Conservation (phyloP, 92 coral and sea anemone species). For the Heteractis magnifica region DNA sequence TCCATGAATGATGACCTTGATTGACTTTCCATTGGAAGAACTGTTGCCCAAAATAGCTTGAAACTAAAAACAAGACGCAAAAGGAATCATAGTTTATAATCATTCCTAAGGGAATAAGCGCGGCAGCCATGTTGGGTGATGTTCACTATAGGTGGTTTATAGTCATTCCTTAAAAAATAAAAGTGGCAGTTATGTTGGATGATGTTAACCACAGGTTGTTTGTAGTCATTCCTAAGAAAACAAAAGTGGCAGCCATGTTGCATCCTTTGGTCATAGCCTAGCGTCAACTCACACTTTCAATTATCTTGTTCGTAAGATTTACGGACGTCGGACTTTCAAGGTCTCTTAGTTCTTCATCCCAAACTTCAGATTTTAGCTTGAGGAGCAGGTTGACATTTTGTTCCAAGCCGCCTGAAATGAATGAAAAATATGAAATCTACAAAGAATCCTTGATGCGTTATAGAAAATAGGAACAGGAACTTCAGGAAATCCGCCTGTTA, state of each 20-base stretch:
- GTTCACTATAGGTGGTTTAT: neutral
- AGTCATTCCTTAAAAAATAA: neutral
- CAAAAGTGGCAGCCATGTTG: neutral
- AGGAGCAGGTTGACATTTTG: conserved; percentile 20
- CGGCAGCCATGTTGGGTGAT: neutral
- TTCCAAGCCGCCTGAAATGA: conserved; percentile 1
- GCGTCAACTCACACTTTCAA: conserved; percentile 25
- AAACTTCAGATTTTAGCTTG: conserved; percentile 19
- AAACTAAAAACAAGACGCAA: conserved; percentile 3
- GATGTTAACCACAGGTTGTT: neutral
- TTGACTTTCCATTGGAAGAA: conserved; percentile 1
- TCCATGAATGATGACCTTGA: conserved; percentile 6
- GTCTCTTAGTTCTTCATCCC: conserved; percentile 16
- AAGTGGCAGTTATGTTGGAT: neutral
- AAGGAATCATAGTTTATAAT: neutral
- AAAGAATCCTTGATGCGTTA: neutral
- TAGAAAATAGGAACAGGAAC: too few relatives aligned
- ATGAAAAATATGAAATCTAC: neutral
- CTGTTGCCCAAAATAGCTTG: neutral
- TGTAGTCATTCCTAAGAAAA: neutral
- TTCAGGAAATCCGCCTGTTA: too few relatives aligned
- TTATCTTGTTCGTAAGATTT: neutral
- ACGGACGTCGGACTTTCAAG: conserved; percentile 23
- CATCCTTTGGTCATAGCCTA: neutral
- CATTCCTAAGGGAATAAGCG: neutral